Percentiles rank a stretch among this genome's conserved stretches.
Conservation (phyloP, 2,888 invertebrate species). For the Unio delphinus region DNA sequence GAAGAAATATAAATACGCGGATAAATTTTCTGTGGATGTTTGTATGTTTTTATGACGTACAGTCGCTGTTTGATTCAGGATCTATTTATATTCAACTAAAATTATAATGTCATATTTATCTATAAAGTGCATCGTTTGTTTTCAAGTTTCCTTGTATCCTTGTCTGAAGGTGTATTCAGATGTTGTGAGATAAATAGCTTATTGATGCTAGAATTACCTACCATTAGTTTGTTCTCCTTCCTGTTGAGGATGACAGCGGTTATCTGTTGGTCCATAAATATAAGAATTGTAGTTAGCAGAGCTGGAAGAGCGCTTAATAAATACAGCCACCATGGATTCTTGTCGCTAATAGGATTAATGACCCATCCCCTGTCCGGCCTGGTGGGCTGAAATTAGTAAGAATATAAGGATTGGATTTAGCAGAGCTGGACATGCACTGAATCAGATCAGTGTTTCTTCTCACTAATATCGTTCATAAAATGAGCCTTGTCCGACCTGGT, state of each 20-base stretch:
- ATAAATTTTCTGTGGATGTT: no score
- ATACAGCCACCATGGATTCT: slow-evolving; percentile 84
- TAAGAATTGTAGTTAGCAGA: slow-evolving; percentile 92
- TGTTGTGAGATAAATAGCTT: background rate
- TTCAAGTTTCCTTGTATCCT: no score
- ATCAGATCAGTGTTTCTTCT: slow-evolving; percentile 79
- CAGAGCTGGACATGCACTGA: slow-evolving; percentile 90
- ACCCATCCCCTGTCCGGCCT: slow-evolving; percentile 59
- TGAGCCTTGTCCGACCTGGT: slow-evolving; percentile 56
- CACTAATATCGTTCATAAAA: slow-evolving; percentile 62
- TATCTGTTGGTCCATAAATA: slow-evolving; percentile 99
- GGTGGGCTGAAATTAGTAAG: slow-evolving; percentile 52
- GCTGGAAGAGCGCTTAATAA: slow-evolving; percentile 90
- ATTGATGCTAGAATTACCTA: slow-evolving; percentile 16
- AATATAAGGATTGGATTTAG: slow-evolving; percentile 92
- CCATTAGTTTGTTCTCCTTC: slow-evolving; percentile 89
- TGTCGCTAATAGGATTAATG: slow-evolving; percentile 56
- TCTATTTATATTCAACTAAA: no score
- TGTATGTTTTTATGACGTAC: no score
- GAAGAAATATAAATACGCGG: no score
- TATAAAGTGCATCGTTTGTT: no score
- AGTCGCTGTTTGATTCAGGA: no score
- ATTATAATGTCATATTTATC: no score
- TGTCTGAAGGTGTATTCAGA: no score
- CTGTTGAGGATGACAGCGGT: slow-evolving; percentile 98